phyloP scores from a whole-genome alignment of 2,888 invertebrate genomes.

The Limenitis camilla region DNA sequence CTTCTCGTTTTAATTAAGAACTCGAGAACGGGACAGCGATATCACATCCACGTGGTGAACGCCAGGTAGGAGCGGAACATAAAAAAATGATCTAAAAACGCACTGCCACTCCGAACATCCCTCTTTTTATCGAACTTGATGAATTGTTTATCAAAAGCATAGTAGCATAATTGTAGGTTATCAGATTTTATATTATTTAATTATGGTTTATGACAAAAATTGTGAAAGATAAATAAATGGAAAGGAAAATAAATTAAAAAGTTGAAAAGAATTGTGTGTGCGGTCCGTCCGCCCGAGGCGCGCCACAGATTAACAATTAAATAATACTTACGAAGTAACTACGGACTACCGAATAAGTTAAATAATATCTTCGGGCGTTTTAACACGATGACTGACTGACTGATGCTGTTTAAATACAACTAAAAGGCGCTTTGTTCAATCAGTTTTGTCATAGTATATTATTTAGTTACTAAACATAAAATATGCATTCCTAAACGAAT shows the following conservation, averaged over 20 bases:
- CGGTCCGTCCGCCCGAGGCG: constrained; percentile 46
- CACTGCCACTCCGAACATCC: constrained; percentile 68
- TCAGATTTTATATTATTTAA: constrained; percentile 28
- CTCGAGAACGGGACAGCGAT: constrained; percentile 39
- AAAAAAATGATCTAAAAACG: constrained; percentile 60
- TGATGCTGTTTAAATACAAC: constrained; percentile 41
- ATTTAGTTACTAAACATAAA: neutral
- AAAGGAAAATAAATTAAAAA: constrained; percentile 22
- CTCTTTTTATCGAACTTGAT: constrained; percentile 50
- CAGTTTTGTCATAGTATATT: neutral
- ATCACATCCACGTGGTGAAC: constrained; percentile 59
- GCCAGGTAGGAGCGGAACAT: constrained; percentile 66
- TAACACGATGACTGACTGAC: constrained; percentile 58
- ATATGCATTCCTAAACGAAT: too few relatives aligned
- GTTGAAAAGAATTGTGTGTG: constrained; percentile 32
- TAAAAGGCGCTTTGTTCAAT: neutral
- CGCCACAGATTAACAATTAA: constrained; percentile 64
- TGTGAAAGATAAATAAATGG: constrained; percentile 11
- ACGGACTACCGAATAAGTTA: constrained; percentile 66
- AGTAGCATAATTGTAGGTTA: constrained; percentile 55
- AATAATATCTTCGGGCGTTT: constrained; percentile 64
- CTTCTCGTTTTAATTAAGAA: constrained; percentile 38
- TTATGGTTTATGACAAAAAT: constrained; percentile 7
- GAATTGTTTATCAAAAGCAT: constrained; percentile 63
- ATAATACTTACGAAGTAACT: constrained; percentile 69